These are phyloP conservation scores for Andrena marginata DNA, from an alignment of 2,888 invertebrate species.

Conservation along the genomic window DNA sequence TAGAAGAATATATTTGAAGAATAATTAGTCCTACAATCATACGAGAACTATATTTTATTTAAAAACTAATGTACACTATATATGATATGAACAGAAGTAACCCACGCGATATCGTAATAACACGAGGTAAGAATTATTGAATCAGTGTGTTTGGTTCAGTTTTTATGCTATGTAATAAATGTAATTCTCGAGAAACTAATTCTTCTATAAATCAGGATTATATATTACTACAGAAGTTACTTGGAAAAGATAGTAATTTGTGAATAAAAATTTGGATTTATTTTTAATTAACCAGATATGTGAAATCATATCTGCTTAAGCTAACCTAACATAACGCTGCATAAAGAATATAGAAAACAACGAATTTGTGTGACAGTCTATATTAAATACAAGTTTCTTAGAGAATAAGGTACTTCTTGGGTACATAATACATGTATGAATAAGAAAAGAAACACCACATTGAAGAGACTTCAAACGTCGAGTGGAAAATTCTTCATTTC, in stretches of 20 bases:
- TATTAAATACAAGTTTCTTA: not conserved
- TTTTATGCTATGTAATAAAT: too few relatives aligned
- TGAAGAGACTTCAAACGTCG: not conserved
- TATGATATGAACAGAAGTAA: not conserved
- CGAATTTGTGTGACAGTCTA: not conserved
- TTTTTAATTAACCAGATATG: not conserved
- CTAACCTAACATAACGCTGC: not conserved
- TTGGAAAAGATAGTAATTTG: not conserved
- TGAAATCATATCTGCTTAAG: not conserved
- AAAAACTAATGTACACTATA: not conserved
- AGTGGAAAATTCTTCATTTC: conserved; percentile 6
- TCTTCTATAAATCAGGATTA: not conserved
- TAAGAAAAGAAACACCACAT: conserved; percentile 1
- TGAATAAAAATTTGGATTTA: not conserved
- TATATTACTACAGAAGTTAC: not conserved
- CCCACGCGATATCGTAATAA: not conserved
- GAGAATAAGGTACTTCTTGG: not conserved
- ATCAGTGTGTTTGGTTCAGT: not conserved
- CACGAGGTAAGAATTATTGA: not conserved
- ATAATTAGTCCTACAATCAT: conserved; percentile 13
- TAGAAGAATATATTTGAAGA: conserved; percentile 56
- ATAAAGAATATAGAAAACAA: not conserved
- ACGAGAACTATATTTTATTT: not conserved
- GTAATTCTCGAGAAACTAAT: not conserved
- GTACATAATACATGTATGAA: conserved; percentile 6